Evolutionary conservation across 2,888 invertebrate species (phyloP), one percentile per base, ranked within the genome.

Genomic region (Cremastinae sp.): DNA sequence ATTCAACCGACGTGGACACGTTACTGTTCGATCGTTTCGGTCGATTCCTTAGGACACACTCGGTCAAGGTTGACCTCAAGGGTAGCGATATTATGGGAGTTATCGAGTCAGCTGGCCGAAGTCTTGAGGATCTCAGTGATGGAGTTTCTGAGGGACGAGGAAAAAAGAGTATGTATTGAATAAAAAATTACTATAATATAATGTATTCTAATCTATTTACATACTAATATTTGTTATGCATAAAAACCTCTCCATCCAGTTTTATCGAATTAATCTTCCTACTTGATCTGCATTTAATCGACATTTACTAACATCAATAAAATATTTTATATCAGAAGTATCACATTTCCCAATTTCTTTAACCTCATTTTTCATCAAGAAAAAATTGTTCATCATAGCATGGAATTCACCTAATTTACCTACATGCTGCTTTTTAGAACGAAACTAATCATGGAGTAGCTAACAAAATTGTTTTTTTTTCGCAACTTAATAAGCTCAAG

Each of bases 61-160:
- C 96, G 20, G 92, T 96, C 82, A 95, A 96, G 88, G 94, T 96
- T 58, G 96, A 96, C 90, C 91, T 96, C 78, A 96, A 96, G 90
- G 96, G 96, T 75, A 93, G 94, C 82, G 96, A 96, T 86, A 94
- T 96, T 70, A 92, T 96, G 9, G 94, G 94, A 83, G 94, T 95
- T 18, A 95, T 96, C 66, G 93, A 94, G 80, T 94, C 94, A 68
- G 95, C 94, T 28, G 96, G 96, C 37, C 93, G 96, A 80, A 95
- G 96, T 75, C 91, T 96, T 72, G 94, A 95, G 85, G 92, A 92
- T 79, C 89, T 90, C 74, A 90, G 88, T 74, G 89, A 90, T 58
- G 90, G 90, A 62, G 91, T 91, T 22, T 94, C 93, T 83, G 94
- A 95, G 88, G 93, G 94, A 77, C 93, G 95, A 87, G 94, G 95